Evolutionary conservation across 2,888 invertebrate species (phyloP), one percentile per base, ranked within the genome.

Genomic region (Luperina nickerlii): DNA sequence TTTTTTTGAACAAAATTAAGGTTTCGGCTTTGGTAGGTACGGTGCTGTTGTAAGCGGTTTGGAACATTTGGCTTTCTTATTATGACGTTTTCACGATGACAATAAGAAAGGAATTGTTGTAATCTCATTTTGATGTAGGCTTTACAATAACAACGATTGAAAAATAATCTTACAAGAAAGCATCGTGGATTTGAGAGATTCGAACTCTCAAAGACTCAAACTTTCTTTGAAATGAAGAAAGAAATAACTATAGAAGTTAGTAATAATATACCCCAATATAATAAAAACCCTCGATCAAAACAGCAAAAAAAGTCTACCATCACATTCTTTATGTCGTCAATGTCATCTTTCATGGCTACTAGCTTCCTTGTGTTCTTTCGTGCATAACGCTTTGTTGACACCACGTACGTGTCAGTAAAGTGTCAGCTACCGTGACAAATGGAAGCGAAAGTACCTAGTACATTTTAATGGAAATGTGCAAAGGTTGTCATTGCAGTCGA

Each of bases 1-100:
- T 79, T 85, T 86, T 84, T 84, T 83, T 78, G 45, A 81, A 82
- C 76, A 79, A 86, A 85, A 75, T 87, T 91, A 91, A 76, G 91
- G 92, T 85, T 91, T 90, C 90, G 67, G 54, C 72, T 32, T 74
- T 65, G 77, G 67, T 20, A 1, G 77, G 67, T 20, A 1, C 18
- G 72, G 69, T 73, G 62, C 13, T 42, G 57, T 62, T 70, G 51
- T 69, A 9, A 45, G 80, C 69, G 48, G n/a, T 38, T 65, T 60
- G 11, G 0, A 27, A 57, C 20, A 66, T 65, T 78, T 13, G 15
- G 27, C 38, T 67, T 54, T 78, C 45, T 32, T 57, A 48, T 11
- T 69, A n/a, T 65, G n/a, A 69, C n/a, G 27, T 68, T 32, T 62
- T 42, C 38, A 51, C 32, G 24, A 66, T 54, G 11, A 13, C 2